Percentiles rank a stretch among this genome's conserved stretches.
Conservation (phyloP, 1,140 invertebrate genomes). For the Drosophila guanche region DNA sequence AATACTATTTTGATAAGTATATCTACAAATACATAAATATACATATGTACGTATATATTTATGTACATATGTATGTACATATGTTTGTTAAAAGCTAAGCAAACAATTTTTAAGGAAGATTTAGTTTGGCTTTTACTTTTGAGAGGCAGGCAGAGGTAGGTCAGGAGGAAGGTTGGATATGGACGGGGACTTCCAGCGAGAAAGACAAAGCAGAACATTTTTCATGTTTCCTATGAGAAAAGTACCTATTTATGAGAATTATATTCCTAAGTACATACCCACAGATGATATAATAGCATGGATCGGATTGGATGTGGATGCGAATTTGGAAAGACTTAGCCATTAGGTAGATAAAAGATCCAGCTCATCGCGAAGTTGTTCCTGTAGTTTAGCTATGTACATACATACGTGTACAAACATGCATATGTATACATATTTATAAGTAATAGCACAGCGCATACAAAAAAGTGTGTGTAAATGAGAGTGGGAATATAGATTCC, state of each 20-base stretch:
- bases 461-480: neutral
- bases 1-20: conserved; percentile 72
- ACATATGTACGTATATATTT: conserved; percentile 35
- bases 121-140: conserved; percentile 19
- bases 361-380: neutral
- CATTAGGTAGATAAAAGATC: conserved; percentile 15
- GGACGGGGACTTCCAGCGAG: neutral
- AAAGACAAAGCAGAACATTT: conserved; percentile 3
- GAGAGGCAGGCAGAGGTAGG: too few relatives aligned
- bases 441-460: too few relatives aligned
- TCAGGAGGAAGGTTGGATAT: too few relatives aligned
- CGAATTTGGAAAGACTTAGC: conserved; percentile 35
- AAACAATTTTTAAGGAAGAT: conserved; percentile 14
- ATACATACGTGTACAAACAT: too few relatives aligned
- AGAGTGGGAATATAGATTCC: conserved; percentile 8
- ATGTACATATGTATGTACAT: conserved; percentile 32
- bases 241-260: conserved; percentile 51
- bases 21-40: neutral
- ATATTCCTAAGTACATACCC: conserved; percentile 31
- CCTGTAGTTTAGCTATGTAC: conserved; percentile 5
- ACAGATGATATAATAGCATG: conserved; percentile 15
- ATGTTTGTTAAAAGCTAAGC: conserved; percentile 49
- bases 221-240: conserved; percentile 51
- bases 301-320: conserved; percentile 9
- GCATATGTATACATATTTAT: too few relatives aligned